A percentile compares a stretch with the other conserved stretches of the same genome.
Conservation (phyloP, 2,797 vertebrate species). For the Melanogrammus aeglefinus region DNA sequence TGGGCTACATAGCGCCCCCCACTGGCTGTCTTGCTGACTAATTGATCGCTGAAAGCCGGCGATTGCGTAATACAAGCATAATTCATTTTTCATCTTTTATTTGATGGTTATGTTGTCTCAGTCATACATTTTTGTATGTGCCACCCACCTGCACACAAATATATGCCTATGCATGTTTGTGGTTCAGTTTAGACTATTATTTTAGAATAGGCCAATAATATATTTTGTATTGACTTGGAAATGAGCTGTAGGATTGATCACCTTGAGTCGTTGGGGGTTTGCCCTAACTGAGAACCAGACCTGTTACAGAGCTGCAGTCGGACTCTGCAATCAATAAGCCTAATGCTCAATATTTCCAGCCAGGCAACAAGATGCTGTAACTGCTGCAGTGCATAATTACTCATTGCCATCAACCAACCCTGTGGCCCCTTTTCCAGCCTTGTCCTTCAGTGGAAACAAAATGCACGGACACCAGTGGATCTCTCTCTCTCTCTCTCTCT, state of each 20-base stretch:
- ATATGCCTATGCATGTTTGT: not conserved
- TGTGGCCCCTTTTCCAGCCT: not conserved
- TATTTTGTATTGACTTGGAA: not conserved
- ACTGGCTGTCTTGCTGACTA: constrained; percentile 49
- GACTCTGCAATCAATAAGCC: not conserved
- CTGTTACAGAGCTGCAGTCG: not conserved
- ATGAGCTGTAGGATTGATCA: not conserved
- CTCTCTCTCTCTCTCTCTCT: not conserved
- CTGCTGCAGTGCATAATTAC: not conserved
- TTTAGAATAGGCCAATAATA: not conserved
- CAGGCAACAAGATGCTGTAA: not conserved
- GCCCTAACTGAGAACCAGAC: not conserved
- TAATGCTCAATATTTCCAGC: not conserved
- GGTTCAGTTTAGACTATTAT: not conserved
- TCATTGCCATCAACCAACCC: not conserved
- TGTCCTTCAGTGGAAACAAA: not conserved
- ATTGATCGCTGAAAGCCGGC: constrained; percentile 25
- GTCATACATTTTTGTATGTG: not conserved
- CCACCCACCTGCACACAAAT: not conserved
- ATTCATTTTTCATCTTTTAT: constrained; percentile 23
- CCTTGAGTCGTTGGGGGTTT: not conserved
- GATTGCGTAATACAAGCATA: constrained; percentile 51
- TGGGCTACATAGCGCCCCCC: constrained; percentile 56
- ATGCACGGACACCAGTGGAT: not conserved
- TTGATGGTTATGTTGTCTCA: not conserved